Evolutionary conservation across 1,140 invertebrate genomes (phyloP), one percentile per base, ranked within the genome.

Genomic region (Drosophila orosa): DNA sequence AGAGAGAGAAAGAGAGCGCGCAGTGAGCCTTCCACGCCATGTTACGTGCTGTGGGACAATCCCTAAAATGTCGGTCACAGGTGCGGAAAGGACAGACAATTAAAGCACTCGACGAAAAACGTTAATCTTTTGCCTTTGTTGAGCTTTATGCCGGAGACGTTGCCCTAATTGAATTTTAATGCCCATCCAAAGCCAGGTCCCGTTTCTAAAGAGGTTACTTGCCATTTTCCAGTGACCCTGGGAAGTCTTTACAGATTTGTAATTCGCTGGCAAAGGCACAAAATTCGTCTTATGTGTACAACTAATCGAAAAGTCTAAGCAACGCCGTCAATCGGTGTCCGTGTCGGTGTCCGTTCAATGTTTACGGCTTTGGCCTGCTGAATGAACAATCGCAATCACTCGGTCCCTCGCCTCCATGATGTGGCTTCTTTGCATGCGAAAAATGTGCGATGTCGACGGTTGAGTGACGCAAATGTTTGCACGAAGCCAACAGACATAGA

Each of bases 151-250:
- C 33, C 47, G 27, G 59, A 58, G 60, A 71, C 65, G 59, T 67
- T 75, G 67, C 40, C 72, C 78, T 82, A 86, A 87, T 86, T 86
- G 82, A 87, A 86, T 86, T 86, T 85, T 86, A 85, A 85, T 85
- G 78, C 68, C 66, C 55, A 24, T 24, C 55, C 52, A 27, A 31
- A 39, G 40, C 24, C 35, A 35, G 25, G 17, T 45, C 0, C 12
- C 55, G 54, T 35, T 33, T 31, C 37, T 12, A 39, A 56, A 52
- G 39, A 45, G 33, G 44, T 67, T 63, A 31, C 65, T 48, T 48
- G 33, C 7, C 33, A n/a, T 45, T 67, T 65, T 45, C 17, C 42
- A 55, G 33, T n/a, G 55, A 62, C 60, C 65, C 62, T 61, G 65
- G 60, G 55, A 15, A 2, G 55, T 47, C 58, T 69, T 37, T 50